Conservation (phyloP, 1,140 invertebrate genomes). For the Ceratoteleas bidentatus region DNA sequence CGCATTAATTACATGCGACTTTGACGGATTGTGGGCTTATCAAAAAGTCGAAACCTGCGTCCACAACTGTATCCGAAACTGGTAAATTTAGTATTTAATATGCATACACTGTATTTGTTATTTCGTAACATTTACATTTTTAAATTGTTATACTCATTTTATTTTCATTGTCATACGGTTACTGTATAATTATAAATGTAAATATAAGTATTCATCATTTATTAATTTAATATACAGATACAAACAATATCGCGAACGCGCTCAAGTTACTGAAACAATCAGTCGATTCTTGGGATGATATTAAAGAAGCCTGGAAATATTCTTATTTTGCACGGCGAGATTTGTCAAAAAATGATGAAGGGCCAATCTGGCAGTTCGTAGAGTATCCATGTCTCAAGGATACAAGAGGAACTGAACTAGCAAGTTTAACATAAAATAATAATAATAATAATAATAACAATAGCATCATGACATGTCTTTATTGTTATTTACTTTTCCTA, state of each 20-base stretch:
- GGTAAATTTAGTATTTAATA: not conserved
- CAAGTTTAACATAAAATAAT: no score
- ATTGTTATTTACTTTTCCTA: no score
- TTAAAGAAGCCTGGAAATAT: not conserved
- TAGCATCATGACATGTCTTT: no score
- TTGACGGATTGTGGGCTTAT: not conserved
- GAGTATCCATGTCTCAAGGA: no score
- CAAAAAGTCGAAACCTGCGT: not conserved
- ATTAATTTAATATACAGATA: not conserved
- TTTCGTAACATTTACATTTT: not conserved
- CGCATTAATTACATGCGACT: conserved; percentile 1
- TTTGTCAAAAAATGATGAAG: not conserved
- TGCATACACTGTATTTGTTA: not conserved
- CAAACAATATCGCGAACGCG: not conserved
- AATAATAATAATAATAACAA: no score
- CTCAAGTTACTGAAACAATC: not conserved
- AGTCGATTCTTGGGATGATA: not conserved
- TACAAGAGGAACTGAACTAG: no score
- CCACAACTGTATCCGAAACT: not conserved
- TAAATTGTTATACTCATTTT: not conserved
- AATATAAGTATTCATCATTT: not conserved
- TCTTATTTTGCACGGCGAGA: not conserved
- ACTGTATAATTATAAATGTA: not conserved
- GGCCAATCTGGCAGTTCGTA: no score
- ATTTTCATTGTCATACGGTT: not conserved